phyloP scores from a whole-genome alignment of 2,888 invertebrate species.

The Eucriotettix oculatus region DNA sequence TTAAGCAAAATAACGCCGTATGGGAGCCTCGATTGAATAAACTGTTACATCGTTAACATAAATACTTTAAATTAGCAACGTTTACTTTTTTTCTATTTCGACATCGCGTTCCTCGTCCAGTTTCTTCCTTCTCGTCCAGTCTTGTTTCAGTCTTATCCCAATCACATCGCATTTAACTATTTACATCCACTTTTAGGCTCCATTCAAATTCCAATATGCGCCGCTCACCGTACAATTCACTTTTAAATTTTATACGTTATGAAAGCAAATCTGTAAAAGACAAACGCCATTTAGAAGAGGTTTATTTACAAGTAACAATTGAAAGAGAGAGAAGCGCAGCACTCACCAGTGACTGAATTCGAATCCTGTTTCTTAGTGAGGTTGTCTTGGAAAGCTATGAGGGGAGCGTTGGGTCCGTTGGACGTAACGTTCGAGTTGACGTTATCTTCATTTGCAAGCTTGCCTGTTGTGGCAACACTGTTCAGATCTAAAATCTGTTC shows the following conservation, averaged over 20 bases:
- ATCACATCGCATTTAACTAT: background rate
- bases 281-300: background rate
- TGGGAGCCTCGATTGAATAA: background rate
- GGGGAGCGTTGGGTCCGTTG: conserved; percentile 13
- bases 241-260: background rate
- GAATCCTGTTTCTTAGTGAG: conserved; percentile 15
- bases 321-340: too few relatives aligned
- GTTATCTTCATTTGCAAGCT: conserved; percentile 12
- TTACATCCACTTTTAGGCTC: background rate
- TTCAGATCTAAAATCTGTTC: conserved; percentile 8
- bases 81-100: too few relatives aligned
- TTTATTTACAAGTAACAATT: background rate
- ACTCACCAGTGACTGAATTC: conserved; percentile 12
- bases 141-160: background rate
- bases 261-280: background rate
- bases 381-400: conserved; percentile 17
- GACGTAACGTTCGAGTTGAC: conserved; percentile 12
- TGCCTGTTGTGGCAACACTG: conserved; percentile 5
- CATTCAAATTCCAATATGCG: background rate
- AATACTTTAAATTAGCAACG: background rate
- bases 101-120: background rate
- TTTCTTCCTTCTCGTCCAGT: background rate
- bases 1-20: background rate
- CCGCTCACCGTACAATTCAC: background rate
- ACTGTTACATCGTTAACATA: background rate